phyloP scores from a whole-genome alignment of 2,797 vertebrate species.

The Enteromius mattozi region DNA sequence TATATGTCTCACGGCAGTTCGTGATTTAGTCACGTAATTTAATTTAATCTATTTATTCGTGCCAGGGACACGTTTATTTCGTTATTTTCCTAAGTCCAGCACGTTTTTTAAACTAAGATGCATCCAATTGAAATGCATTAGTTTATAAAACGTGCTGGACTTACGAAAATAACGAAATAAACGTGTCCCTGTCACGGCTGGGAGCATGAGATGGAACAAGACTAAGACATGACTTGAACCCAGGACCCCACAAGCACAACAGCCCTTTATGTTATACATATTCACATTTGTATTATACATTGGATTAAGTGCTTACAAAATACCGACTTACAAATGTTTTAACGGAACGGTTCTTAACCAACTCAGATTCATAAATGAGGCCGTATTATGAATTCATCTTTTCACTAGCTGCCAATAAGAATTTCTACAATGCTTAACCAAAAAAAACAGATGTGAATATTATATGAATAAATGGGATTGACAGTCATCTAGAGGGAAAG shows the following conservation, averaged over 20 bases:
- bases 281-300: background rate
- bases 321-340: background rate
- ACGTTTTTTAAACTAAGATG: too few species aligned
- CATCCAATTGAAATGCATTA: too few species aligned
- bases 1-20: too few species aligned
- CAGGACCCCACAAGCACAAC: slow-evolving; percentile 15
- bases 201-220: slow-evolving; percentile 57
- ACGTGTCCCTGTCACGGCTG: too few species aligned
- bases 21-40: too few species aligned
- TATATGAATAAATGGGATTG: slow-evolving; percentile 36
- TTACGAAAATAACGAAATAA: too few species aligned
- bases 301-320: background rate
- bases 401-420: background rate
- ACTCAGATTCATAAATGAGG: background rate
- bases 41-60: too few species aligned
- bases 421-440: background rate
- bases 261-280: slow-evolving; percentile 1
- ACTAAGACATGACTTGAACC: background rate
- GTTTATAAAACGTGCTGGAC: too few species aligned
- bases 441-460: slow-evolving; percentile 42
- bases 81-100: too few species aligned
- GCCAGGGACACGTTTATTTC: too few species aligned
- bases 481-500: slow-evolving; percentile 58
- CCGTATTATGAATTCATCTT: background rate
- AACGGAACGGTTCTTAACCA: background rate